phyloP scores from a whole-genome alignment of 2,888 invertebrate genomes.

The Yponomeuta evonymella region DNA sequence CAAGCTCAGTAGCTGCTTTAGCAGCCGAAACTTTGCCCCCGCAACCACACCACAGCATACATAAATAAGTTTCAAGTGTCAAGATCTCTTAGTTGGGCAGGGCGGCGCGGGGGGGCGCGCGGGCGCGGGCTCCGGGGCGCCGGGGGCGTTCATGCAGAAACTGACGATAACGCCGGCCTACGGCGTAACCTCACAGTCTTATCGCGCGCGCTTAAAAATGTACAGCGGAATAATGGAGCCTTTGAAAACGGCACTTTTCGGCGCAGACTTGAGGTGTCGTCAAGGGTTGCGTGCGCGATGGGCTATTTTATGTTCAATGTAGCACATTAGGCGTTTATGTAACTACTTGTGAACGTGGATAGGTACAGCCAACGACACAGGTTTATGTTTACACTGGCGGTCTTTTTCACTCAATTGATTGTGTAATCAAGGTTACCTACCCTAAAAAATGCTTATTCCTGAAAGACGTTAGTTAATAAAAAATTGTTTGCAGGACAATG shows the following conservation, averaged over 20 bases:
- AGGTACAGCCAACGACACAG: no score
- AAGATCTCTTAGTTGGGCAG: conserved; percentile 47
- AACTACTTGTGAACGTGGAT: neutral
- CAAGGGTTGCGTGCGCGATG: neutral
- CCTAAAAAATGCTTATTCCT: no score
- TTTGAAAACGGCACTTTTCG: conserved; percentile 18
- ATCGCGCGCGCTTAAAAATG: conserved; percentile 66
- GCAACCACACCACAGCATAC: neutral
- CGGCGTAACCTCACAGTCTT: conserved; percentile 65
- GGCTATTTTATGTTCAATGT: conserved; percentile 1
- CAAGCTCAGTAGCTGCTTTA: neutral
- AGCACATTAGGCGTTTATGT: neutral
- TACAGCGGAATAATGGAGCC: conserved; percentile 59
- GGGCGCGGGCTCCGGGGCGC: conserved; percentile 44
- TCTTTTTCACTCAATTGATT: no score
- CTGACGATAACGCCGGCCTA: conserved; percentile 74
- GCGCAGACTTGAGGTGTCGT: conserved; percentile 6
- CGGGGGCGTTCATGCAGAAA: conserved; percentile 74
- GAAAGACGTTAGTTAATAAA: no score
- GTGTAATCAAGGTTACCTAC: no score
- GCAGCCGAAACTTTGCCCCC: neutral
- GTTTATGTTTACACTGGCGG: no score
- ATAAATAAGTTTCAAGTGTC: conserved; percentile 71
- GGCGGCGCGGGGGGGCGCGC: conserved; percentile 24
- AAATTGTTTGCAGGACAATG: no score